These are phyloP conservation scores for Caligus rogercresseyi DNA, from an alignment of 1,140 invertebrate genomes.

Conservation along the genomic window DNA sequence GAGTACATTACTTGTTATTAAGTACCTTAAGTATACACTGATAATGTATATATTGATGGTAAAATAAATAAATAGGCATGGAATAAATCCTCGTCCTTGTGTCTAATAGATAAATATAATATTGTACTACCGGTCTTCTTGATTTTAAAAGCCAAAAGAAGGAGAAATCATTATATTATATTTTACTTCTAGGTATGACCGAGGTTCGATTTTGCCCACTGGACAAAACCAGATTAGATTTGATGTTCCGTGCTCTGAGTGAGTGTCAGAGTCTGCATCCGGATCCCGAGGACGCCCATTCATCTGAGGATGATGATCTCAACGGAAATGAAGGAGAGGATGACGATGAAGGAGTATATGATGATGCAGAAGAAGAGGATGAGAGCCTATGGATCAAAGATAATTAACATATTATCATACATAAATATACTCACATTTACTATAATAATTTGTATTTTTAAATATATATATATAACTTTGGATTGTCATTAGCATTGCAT, in stretches of 20 bases:
- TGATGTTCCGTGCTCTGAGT: conserved; percentile 48
- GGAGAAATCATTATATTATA: neutral
- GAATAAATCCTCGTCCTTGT: too few relatives aligned
- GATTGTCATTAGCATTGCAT: too few relatives aligned
- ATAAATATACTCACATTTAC: too few relatives aligned
- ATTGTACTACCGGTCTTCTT: too few relatives aligned
- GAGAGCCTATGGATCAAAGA: neutral
- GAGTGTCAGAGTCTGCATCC: conserved; percentile 48
- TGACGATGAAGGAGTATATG: conserved; percentile 12
- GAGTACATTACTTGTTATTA: too few relatives aligned
- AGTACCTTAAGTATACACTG: too few relatives aligned
- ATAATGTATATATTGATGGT: too few relatives aligned
- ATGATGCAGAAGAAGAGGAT: conserved; percentile 17
- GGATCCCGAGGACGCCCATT: conserved; percentile 37
- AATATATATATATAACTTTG: too few relatives aligned
- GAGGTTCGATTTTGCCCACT: conserved; percentile 49
- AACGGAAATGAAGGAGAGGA: conserved; percentile 1
- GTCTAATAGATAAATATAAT: too few relatives aligned
- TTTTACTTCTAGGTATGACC: conserved; percentile 31
- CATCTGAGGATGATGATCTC: conserved; percentile 5
- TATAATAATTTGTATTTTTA: too few relatives aligned
- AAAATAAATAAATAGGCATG: too few relatives aligned
- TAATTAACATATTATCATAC: neutral
- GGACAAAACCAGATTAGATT: conserved; percentile 38
- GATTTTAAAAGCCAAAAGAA: too few relatives aligned